A percentile compares a stretch with the other conserved stretches of the same genome.
Conservation (phyloP, 2,113 vertebrate genomes). For the Coreoperca whiteheadi region DNA sequence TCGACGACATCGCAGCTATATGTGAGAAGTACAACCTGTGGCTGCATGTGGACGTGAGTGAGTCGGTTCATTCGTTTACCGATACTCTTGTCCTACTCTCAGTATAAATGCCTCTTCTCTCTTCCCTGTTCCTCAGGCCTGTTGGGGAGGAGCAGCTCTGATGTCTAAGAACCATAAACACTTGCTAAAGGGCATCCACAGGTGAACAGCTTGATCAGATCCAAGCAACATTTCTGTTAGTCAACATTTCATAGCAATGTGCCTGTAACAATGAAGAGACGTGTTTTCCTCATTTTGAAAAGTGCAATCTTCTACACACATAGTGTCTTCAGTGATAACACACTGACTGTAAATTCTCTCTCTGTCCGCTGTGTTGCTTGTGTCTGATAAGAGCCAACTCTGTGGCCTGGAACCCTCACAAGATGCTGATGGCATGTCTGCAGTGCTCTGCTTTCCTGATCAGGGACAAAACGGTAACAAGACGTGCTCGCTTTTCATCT, state of each 20-base stretch:
- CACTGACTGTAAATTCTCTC: neutral
- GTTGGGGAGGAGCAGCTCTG: constrained; percentile 89
- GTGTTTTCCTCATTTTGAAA: neutral
- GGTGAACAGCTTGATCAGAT: constrained; percentile 68
- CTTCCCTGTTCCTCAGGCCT: constrained; percentile 80
- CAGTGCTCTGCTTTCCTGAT: constrained; percentile 90
- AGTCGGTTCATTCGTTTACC: neutral
- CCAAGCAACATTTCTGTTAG: neutral
- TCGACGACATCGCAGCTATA: constrained; percentile 81
- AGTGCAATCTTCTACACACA: neutral
- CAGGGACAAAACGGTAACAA: constrained; percentile 86
- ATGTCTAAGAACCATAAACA: constrained; percentile 85
- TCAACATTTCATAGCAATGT: neutral
- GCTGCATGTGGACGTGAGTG: constrained; percentile 90
- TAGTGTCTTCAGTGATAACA: neutral
- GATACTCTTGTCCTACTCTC: neutral
- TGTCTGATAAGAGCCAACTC: constrained; percentile 83
- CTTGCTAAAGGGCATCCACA: constrained; percentile 87
- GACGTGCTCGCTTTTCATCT: neutral
- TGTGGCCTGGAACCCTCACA: constrained; percentile 91
- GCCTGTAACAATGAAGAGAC: neutral
- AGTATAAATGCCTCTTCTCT: neutral
- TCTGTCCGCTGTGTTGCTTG: neutral
- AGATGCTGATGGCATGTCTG: constrained; percentile 90
- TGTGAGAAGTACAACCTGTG: constrained; percentile 83